Evolutionary conservation across 2,113 vertebrate genomes (phyloP).

Genomic region (Zosterops lateralis): DNA sequence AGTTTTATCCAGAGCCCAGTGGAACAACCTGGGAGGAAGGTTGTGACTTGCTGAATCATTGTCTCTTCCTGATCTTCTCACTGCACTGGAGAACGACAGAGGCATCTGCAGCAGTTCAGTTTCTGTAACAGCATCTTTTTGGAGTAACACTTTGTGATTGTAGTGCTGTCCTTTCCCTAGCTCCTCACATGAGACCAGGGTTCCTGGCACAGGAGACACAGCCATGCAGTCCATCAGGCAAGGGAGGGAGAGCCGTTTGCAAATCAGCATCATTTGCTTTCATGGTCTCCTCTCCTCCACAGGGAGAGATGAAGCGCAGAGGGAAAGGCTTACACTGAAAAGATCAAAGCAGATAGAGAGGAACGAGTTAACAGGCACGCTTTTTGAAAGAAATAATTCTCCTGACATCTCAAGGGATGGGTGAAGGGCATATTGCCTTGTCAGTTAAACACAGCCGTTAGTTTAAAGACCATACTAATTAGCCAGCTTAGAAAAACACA

Average conservation of each 20-base stretch:
- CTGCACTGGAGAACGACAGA: background rate
- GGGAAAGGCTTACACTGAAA: background rate
- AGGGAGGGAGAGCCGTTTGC: background rate
- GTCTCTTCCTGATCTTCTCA: background rate
- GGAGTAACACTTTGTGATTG: background rate
- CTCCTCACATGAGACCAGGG: background rate
- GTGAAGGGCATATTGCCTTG: slow-evolving; percentile 54
- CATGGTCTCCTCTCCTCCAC: background rate
- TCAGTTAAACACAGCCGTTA: slow-evolving; percentile 42
- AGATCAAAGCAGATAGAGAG: background rate
- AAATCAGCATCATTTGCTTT: background rate
- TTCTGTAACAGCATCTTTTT: background rate
- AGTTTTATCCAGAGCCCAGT: background rate
- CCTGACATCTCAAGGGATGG: slow-evolving; percentile 40
- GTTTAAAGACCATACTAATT: slow-evolving; percentile 57
- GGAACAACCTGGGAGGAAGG: background rate
- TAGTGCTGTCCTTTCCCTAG: background rate
- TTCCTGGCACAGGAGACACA: background rate
- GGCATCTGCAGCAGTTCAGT: background rate
- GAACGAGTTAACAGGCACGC: background rate
- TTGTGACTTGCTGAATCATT: background rate
- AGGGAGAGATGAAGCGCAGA: background rate
- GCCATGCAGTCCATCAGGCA: accelerated
- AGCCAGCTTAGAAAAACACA: slow-evolving; percentile 35
- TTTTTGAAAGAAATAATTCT: background rate